A percentile compares a stretch with the other conserved stretches of the same genome.
phyloP scores from a whole-genome alignment of 2,888 invertebrate genomes.

The Tipula helvola region DNA sequence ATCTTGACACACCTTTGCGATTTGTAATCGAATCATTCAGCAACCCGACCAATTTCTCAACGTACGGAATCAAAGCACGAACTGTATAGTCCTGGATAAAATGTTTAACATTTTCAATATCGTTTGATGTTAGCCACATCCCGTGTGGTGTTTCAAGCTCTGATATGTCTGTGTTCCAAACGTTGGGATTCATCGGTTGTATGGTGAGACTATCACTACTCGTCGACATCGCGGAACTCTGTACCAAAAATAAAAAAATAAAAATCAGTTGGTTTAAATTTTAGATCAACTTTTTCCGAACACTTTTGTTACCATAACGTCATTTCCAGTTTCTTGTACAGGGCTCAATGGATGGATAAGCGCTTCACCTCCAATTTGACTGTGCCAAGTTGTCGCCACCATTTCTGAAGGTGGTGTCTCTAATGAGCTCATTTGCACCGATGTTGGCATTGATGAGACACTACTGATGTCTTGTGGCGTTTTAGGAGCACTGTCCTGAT shows the following conservation, averaged over 20 bases:
- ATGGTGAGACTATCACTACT: slow-evolving; percentile 47
- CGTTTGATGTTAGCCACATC: slow-evolving; percentile 61
- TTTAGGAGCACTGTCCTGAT: slow-evolving; percentile 42
- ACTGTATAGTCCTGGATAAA: slow-evolving; percentile 80
- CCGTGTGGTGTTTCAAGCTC: slow-evolving; percentile 51
- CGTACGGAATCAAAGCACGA: slow-evolving; percentile 77
- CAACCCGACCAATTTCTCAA: slow-evolving; percentile 75
- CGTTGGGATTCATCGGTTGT: slow-evolving; percentile 39
- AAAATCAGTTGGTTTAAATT: neutral
- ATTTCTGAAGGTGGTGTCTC: slow-evolving; percentile 21
- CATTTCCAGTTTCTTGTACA: slow-evolving; percentile 46
- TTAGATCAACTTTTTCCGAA: neutral
- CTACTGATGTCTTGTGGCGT: slow-evolving; percentile 43
- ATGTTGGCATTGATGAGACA: slow-evolving; percentile 33
- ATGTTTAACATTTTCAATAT: slow-evolving; percentile 71
- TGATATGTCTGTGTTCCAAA: slow-evolving; percentile 42
- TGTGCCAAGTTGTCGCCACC: neutral
- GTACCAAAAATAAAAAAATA: neutral
- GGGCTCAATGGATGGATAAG: slow-evolving; percentile 66
- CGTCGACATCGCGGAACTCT: slow-evolving; percentile 35
- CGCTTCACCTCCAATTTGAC: slow-evolving; percentile 22
- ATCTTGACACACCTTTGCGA: slow-evolving; percentile 86
- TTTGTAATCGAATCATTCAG: slow-evolving; percentile 71
- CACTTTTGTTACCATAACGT: slow-evolving; percentile 35
- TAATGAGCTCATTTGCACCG: slow-evolving; percentile 27